Evolutionary conservation across 2,113 vertebrate species (phyloP).

Genomic region (Vanacampus margaritifer): DNA sequence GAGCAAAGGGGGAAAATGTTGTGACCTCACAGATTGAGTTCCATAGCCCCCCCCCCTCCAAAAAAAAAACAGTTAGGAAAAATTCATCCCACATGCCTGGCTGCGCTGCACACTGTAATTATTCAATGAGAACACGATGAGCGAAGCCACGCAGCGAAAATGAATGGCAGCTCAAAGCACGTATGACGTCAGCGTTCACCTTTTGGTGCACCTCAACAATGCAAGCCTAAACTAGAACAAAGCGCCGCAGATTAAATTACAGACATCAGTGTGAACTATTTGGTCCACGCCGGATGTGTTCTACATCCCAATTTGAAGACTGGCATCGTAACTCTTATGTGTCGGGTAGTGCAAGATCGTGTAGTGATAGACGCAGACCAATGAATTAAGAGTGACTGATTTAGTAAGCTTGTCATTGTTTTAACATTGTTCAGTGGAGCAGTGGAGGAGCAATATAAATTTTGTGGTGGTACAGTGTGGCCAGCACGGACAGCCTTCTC

Average conservation of each 20-base stretch:
- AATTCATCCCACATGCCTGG: conserved; percentile 25
- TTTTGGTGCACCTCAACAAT: conserved; percentile 31
- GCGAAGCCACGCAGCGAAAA: conserved; percentile 12
- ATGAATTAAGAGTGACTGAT: neutral
- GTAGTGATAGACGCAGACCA: conserved; percentile 5
- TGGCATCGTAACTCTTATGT: neutral
- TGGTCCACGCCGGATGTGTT: conserved; percentile 12
- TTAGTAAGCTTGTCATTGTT: neutral
- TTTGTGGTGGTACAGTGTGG: neutral
- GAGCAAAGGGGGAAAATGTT: conserved; percentile 12
- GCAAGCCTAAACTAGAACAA: conserved; percentile 34
- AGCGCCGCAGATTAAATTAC: conserved; percentile 38
- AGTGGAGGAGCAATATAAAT: conserved; percentile 1
- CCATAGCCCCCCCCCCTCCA: neutral
- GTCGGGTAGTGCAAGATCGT: neutral
- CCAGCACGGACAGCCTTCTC: conserved; percentile 31
- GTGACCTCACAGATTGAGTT: conserved; percentile 25
- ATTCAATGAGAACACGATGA: conserved; percentile 30
- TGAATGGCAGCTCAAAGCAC: conserved; percentile 32
- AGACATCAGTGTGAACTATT: conserved; percentile 30
- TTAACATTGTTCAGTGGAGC: neutral
- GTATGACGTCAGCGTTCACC: conserved; percentile 51
- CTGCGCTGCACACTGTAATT: conserved; percentile 27
- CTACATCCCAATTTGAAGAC: conserved; percentile 10
- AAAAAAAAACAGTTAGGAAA: conserved; percentile 25